phyloP scores from a whole-genome alignment of 1,140 invertebrate species.

The Manduca sexta region DNA sequence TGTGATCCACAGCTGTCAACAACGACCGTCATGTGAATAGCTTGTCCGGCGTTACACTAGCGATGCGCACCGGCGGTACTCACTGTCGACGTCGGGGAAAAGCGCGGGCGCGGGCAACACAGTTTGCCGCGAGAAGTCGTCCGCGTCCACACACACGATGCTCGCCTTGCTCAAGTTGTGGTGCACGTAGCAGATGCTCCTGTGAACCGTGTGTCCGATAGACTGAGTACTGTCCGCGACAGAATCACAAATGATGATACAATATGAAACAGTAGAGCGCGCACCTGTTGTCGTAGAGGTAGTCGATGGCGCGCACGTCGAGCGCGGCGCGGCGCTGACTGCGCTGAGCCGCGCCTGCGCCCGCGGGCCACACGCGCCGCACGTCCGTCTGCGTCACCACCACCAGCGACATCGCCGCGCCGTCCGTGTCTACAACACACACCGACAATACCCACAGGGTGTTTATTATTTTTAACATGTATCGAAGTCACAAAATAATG shows the following conservation, averaged over 20 bases:
- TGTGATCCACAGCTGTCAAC: conserved; percentile 76
- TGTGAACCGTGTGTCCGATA: too few relatives aligned
- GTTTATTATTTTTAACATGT: too few relatives aligned
- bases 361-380: conserved; percentile 28
- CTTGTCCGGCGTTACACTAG: not conserved
- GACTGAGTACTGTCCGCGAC: too few relatives aligned
- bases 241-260: too few relatives aligned
- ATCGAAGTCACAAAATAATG: not conserved
- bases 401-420: conserved; percentile 34
- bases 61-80: conserved; percentile 25
- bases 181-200: conserved; percentile 81
- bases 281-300: conserved; percentile 40
- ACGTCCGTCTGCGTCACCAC: conserved; percentile 40
- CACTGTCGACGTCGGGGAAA: conserved; percentile 75
- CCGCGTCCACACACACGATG: conserved; percentile 76
- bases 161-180: conserved; percentile 71
- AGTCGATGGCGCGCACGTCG: conserved; percentile 44
- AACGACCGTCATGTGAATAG: not conserved
- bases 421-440: conserved; percentile 31
- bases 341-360: conserved; percentile 1
- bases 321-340: conserved; percentile 32
- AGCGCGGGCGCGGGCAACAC: conserved; percentile 73
- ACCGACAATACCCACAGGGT: too few relatives aligned
- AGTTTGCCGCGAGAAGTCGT: conserved; percentile 76
- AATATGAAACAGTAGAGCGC: conserved; percentile 3